phyloP scores from a whole-genome alignment of 2,113 vertebrate species.

The Emberiza fucata region DNA sequence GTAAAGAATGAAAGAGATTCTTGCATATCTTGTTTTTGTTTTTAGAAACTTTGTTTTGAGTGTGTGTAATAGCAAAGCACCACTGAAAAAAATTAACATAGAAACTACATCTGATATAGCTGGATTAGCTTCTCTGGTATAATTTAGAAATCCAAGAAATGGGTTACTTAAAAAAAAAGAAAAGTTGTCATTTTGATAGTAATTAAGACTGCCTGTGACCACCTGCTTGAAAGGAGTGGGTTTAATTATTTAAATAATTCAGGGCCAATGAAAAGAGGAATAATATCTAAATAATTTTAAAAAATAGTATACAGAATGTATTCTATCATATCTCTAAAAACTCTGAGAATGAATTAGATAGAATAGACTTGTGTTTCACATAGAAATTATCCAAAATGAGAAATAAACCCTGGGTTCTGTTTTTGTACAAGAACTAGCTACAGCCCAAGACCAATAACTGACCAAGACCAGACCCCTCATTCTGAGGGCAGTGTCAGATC shows the following conservation, averaged over 20 bases:
- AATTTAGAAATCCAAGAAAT: neutral
- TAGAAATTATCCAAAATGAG: neutral
- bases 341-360: neutral
- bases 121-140: neutral
- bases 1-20: neutral
- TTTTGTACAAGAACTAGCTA: neutral
- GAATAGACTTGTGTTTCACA: neutral
- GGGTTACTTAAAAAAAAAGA: neutral
- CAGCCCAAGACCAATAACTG: neutral
- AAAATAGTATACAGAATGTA: neutral
- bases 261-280: neutral
- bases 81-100: neutral
- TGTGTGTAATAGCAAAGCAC: neutral
- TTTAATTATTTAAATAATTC: neutral
- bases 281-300: neutral
- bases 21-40: neutral
- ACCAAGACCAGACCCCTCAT: neutral
- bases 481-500: neutral
- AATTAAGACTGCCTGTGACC: neutral
- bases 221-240: neutral
- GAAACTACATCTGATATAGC: neutral
- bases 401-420: neutral
- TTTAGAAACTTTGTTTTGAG: neutral
- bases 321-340: neutral
- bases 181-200: neutral